Base-by-base conservation (phyloP, 1,140 invertebrate genomes). In the Drosophila carrolli region DNA sequence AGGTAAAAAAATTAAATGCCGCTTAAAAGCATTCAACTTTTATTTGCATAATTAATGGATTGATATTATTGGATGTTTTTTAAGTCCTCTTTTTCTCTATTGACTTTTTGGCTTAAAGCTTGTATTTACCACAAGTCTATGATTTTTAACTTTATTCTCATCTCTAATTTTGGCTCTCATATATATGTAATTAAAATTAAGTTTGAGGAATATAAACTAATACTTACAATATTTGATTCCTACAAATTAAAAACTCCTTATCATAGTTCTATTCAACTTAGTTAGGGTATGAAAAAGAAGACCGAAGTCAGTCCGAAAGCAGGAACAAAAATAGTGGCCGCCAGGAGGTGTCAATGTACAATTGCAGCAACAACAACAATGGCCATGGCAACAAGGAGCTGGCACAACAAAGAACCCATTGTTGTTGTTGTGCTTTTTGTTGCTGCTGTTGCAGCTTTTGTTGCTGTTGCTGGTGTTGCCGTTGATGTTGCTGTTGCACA, bases 291-390 rank as follows among this genome's bases (percentile, higher is more conserved):
- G 0, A 23, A 37, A 14, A 71, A 27, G 67, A 60, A 29, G 37
- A 55, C 68, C 23, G 60, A 53, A 82, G 46, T 37, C 56, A 40
- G 59, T 43, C 54, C 35, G 40, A 40, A 13, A 53, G 50, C 46
- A 38, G 23, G 4, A 14, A 48, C 70, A 83, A 61, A 14, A 61
- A 59, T 14, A 62, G 29, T 29, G 41, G 75, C 75, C 73, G 32
- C 16, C 65, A 83, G 71, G 73, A 86, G 83, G 83, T 86, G 83
- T 88, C 83, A 86, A 86, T 86, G 83, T 86, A 86, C 83, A 86
- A 86, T 83, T 88, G 83, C 83, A 51, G 63, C 75, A 78, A 16
- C 81, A 78, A 50, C 81, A 74, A 51, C 56, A 66, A 48, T 44
- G 29, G 35, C 59, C 14, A 44, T 58, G 59, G 27, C 48, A 57